Evolutionary conservation across 2,113 vertebrate genomes (phyloP).

Genomic region (Spheniscus mendiculus): DNA sequence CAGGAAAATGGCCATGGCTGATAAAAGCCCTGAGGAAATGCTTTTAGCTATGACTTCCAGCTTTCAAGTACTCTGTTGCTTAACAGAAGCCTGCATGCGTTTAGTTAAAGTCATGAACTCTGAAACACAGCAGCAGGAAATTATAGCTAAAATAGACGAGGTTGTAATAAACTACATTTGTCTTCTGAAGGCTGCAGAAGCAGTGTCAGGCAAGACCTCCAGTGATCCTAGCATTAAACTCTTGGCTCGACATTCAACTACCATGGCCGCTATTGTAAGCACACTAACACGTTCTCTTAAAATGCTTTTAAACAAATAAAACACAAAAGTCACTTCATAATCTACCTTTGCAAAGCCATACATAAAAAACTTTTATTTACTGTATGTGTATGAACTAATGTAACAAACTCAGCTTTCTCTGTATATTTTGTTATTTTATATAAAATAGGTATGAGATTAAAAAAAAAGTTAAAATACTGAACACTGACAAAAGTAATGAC

Average conservation of each 20-base stretch:
- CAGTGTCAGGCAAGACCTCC: conserved; percentile 80
- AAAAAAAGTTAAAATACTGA: conserved; percentile 78
- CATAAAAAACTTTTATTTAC: conserved; percentile 82
- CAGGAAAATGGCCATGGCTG: conserved; percentile 88
- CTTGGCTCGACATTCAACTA: conserved; percentile 87
- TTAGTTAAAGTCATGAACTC: conserved; percentile 87
- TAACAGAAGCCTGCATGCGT: conserved; percentile 93
- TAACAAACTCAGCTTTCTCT: conserved; percentile 85
- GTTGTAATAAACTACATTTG: conserved; percentile 90
- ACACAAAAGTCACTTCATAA: conserved; percentile 82
- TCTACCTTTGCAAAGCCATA: conserved; percentile 98
- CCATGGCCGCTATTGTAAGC: conserved; percentile 91
- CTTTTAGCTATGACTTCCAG: conserved; percentile 92
- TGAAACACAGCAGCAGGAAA: conserved; percentile 82
- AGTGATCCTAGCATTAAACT: conserved; percentile 87
- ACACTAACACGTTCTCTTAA: conserved; percentile 93
- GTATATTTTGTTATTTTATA: conserved; percentile 97
- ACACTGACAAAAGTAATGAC: conserved; percentile 65
- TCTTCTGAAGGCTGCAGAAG: conserved; percentile 87
- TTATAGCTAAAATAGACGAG: conserved; percentile 87
- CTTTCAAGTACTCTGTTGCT: conserved; percentile 93
- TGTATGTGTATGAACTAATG: conserved; percentile 87
- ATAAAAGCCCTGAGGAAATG: conserved; percentile 90
- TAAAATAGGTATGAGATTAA: conserved; percentile 78
- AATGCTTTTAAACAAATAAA: conserved; percentile 91